Base-by-base conservation (phyloP, 1,140 invertebrate genomes). In the Lucilia sericata region DNA sequence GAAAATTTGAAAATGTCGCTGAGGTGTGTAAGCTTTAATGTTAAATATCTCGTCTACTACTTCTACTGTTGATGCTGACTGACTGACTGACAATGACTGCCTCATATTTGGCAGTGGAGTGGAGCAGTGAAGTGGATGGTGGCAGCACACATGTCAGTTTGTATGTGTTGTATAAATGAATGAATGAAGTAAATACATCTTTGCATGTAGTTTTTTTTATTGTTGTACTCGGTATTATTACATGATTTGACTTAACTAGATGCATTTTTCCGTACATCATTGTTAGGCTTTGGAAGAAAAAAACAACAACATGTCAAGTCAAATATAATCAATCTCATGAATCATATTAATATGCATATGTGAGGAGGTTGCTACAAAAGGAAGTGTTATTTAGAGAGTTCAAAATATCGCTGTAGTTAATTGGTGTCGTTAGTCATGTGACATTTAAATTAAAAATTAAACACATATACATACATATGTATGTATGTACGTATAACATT, bases 161-260 rank as follows among this genome's bases (percentile, higher is more conserved):
- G 5, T 14, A n/a, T 60, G 55, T 60, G 13, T 60, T 7, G 55
- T 60, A n/a, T 60, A n/a, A n/a, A n/a, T 60, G 55, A 17, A n/a
- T 60, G 55, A 17, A 17, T 60, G 55, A 17, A 60, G 55, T 60
- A n/a, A 60, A 60, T 60, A 60, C n/a, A 60, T n/a, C 42, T 42
- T 42, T 42, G 42, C 42, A 42, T 42, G 42, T 3, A 42, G 42
- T 42, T 42, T 8, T 42, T 30, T 42, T 42, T 42, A 42, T 42
- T 42, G 2, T 42, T 42, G 42, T 42, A 42, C 42, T 42, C 42
- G 55, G 25, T 60, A 60, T 70, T 70, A 70, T 70, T 70, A 70
- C 65, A 70, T 70, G 65, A 60, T 70, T 70, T 70, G 65, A 70
- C 65, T 70, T 70, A 70, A 70, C 65, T 70, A 70, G 65, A 70